Conservation (phyloP, 2,888 invertebrate species). For the Eristalis arbustorum region DNA sequence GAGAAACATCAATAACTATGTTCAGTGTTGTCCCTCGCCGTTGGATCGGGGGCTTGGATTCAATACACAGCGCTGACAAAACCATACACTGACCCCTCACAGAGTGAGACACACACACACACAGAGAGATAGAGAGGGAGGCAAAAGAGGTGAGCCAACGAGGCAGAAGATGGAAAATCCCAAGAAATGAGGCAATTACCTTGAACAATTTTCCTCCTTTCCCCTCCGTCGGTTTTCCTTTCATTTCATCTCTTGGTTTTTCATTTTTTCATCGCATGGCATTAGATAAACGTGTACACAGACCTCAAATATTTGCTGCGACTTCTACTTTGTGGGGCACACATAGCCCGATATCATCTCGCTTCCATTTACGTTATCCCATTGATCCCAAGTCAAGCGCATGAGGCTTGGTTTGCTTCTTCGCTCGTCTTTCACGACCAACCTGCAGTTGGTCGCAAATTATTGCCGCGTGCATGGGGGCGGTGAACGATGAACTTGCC, state of each 20-base stretch:
- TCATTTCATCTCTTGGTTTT: slow-evolving; percentile 34
- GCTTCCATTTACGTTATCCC: slow-evolving; percentile 41
- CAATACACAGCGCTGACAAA: slow-evolving; percentile 2
- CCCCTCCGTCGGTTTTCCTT: neutral
- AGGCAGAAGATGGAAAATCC: slow-evolving; percentile 27
- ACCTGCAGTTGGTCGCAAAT: slow-evolving; percentile 6
- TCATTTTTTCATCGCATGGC: slow-evolving; percentile 42
- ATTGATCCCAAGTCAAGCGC: slow-evolving; percentile 30
- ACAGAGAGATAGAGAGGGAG: neutral
- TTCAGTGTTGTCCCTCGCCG: slow-evolving; percentile 35
- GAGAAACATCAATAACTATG: slow-evolving; percentile 57
- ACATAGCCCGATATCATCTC: slow-evolving; percentile 41
- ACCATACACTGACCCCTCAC: slow-evolving; percentile 10
- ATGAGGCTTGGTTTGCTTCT: neutral
- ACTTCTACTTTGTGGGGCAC: slow-evolving; percentile 53
- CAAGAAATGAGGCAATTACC: slow-evolving; percentile 63
- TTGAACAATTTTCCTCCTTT: slow-evolving; percentile 46
- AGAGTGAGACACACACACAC: neutral
- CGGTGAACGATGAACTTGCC: slow-evolving; percentile 65
- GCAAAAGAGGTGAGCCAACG: slow-evolving; percentile 27
- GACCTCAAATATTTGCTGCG: slow-evolving; percentile 62
- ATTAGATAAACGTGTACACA: slow-evolving; percentile 56
- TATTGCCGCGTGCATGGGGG: slow-evolving; percentile 40
- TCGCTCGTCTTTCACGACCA: slow-evolving; percentile 14
- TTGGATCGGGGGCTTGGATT: slow-evolving; percentile 15